Conservation (phyloP, 2,797 vertebrate species). For the Schizopygopsis malacanthus region DNA sequence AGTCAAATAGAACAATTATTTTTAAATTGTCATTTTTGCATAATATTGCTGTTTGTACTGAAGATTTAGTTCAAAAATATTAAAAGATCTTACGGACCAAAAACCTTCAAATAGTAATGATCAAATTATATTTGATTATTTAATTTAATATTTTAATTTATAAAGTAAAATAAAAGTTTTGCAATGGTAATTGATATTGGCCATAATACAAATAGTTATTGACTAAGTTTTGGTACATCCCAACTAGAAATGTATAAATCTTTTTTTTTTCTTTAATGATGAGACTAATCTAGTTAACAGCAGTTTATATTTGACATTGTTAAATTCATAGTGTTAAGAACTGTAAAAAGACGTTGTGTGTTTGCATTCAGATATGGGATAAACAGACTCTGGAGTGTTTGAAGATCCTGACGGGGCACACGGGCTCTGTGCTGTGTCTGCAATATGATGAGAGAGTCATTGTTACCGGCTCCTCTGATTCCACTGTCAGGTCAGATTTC, state of each 20-base stretch:
- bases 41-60: background rate
- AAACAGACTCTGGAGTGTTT: conserved; percentile 98
- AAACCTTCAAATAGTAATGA: background rate
- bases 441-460: conserved; percentile 98
- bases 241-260: background rate
- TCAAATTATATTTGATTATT: background rate
- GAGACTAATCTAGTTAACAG: background rate
- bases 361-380: conserved; percentile 90
- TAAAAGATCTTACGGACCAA: background rate
- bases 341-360: conserved; percentile 35
- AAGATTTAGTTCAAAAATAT: too few relatives aligned
- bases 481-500: conserved; percentile 89
- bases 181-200: background rate
- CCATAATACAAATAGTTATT: background rate
- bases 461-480: conserved; percentile 97
- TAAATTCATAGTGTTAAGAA: background rate
- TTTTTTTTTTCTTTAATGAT: background rate
- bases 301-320: background rate
- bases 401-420: conserved; percentile 97
- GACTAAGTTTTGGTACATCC: too few relatives aligned
- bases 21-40: background rate
- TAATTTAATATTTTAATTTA: background rate
- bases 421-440: conserved; percentile 96
- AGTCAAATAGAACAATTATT: background rate
- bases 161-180: background rate